These are phyloP conservation scores for Eupelmus urozonus DNA, from an alignment of 2,888 invertebrate genomes.

Conservation along the genomic window DNA sequence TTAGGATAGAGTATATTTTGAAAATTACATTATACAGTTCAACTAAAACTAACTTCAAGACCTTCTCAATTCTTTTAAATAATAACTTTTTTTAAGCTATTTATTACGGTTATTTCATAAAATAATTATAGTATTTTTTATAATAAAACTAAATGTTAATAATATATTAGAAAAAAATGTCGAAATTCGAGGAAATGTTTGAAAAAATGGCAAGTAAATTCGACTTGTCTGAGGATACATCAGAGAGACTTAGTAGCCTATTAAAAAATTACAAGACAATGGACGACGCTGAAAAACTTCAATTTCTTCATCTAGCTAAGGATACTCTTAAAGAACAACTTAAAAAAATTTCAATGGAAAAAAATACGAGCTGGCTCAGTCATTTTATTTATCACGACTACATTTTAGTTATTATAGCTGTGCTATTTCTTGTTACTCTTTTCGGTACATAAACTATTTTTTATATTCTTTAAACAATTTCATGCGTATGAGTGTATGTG, in stretches of 20 bases:
- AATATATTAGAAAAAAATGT: too few relatives aligned
- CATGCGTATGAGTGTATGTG: too few relatives aligned
- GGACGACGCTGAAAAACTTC: slow-evolving; percentile 73
- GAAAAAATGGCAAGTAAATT: slow-evolving; percentile 48
- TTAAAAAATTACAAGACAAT: slow-evolving; percentile 64
- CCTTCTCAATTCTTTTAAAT: too few relatives aligned
- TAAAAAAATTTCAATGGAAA: slow-evolving; percentile 55
- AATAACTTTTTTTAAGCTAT: too few relatives aligned
- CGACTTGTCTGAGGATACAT: slow-evolving; percentile 53
- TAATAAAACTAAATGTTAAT: too few relatives aligned
- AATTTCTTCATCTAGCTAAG: slow-evolving; percentile 69
- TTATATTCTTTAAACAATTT: neutral
- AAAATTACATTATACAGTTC: too few relatives aligned
- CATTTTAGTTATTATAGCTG: neutral
- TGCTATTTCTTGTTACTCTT: neutral
- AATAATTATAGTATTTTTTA: too few relatives aligned
- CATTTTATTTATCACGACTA: neutral
- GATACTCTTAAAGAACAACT: slow-evolving; percentile 76
- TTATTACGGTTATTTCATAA: too few relatives aligned
- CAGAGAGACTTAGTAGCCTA: slow-evolving; percentile 62
- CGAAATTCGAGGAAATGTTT: slow-evolving; percentile 5
- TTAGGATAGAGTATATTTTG: too few relatives aligned
- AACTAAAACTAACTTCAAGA: too few relatives aligned
- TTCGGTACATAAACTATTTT: slow-evolving; percentile 9
- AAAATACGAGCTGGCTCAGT: neutral